Base-by-base conservation (phyloP, 2,888 invertebrate species). In the Strigamia transsilvanica region DNA sequence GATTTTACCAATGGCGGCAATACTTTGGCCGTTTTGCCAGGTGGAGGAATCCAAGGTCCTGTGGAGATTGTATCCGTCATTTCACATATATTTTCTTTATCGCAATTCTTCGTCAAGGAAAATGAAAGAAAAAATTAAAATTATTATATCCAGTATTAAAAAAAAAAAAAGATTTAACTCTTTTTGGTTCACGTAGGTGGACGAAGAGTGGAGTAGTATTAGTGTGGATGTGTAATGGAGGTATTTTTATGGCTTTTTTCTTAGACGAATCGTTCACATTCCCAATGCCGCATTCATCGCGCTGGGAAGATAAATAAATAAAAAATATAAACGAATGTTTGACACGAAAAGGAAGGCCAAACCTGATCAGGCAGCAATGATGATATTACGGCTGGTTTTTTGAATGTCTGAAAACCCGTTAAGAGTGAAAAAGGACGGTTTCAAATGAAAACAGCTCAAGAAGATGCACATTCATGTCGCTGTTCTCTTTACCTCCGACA, bases 191-290 rank as follows among this genome's bases (percentile, higher is more conserved):
- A 56, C 61, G 18, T 56, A 80, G 61, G 61, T 80, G 80, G 15
- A 80, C 80, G 38, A 13, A 56, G 12, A 80, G 51, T 12, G 61
- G 6, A 1, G 56, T 80, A 13, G 51, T 9, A 15, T 23, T 80
- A 56, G 61, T 56, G 61, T 80, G 80, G 12, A 80, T 56, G 27
- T 80, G 80, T 27, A 80, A 51, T 32, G 80, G 80, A 27, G 80
- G 80, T 21, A 41, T 61, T 61, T 10, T 5, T 6, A 12, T 61
- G 23, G 13, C 5, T 18, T 23, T 2, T 61, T 10, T 61, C 23
- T 46, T 46, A 12, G 46, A 46, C 46, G 46, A 46, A 46, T 46
- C 46, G 9, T 12, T 46, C 9, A 13, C 61, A 61, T 23, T 61
- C 61, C 18, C 23, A 18, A 12, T 7, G 10, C 61, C 61, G 61